Evolutionary conservation across 2,113 vertebrate species (phyloP).

Genomic region (Scomber colias): DNA sequence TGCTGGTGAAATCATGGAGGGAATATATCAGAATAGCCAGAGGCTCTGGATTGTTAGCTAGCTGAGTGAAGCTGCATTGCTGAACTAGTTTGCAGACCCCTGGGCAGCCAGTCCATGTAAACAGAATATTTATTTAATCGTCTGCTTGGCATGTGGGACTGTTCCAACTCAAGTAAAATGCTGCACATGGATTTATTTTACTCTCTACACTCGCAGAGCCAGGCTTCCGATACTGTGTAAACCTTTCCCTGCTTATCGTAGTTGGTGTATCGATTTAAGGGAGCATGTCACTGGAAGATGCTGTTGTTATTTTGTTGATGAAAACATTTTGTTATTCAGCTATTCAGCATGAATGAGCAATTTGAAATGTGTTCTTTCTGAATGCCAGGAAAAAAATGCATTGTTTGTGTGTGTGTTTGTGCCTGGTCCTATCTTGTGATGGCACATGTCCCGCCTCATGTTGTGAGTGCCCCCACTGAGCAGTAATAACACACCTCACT

Average conservation of each 20-base stretch:
- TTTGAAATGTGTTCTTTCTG: slow-evolving; percentile 58
- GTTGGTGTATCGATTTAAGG: slow-evolving; percentile 54
- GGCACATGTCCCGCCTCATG: slow-evolving; percentile 75
- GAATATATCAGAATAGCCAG: slow-evolving; percentile 66
- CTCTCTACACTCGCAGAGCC: slow-evolving; percentile 21
- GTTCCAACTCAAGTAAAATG: slow-evolving; percentile 48
- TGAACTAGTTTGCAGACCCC: slow-evolving; percentile 69
- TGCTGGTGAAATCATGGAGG: slow-evolving; percentile 63
- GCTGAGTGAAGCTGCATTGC: slow-evolving; percentile 70
- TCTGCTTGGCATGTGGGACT: slow-evolving; percentile 61
- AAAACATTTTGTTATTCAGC: slow-evolving; percentile 63
- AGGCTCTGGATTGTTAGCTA: slow-evolving; percentile 73
- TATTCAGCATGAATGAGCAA: slow-evolving; percentile 57
- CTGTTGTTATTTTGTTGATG: slow-evolving; percentile 62
- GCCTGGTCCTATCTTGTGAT: slow-evolving; percentile 67
- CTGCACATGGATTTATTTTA: slow-evolving; percentile 63
- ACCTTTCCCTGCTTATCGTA: slow-evolving; percentile 59
- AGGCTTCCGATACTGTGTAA: slow-evolving; percentile 47
- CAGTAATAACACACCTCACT: slow-evolving; percentile 83
- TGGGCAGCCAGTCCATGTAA: slow-evolving; percentile 69
- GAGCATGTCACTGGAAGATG: slow-evolving; percentile 63
- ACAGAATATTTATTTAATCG: slow-evolving; percentile 78
- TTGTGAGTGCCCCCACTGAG: slow-evolving; percentile 77
- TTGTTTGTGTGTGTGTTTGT: slow-evolving; percentile 38
- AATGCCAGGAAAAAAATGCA: slow-evolving; percentile 33